Percentiles rank a stretch among this genome's conserved stretches.
phyloP scores from a whole-genome alignment of 2,113 vertebrate species.

The Trochalopteron elliotii region DNA sequence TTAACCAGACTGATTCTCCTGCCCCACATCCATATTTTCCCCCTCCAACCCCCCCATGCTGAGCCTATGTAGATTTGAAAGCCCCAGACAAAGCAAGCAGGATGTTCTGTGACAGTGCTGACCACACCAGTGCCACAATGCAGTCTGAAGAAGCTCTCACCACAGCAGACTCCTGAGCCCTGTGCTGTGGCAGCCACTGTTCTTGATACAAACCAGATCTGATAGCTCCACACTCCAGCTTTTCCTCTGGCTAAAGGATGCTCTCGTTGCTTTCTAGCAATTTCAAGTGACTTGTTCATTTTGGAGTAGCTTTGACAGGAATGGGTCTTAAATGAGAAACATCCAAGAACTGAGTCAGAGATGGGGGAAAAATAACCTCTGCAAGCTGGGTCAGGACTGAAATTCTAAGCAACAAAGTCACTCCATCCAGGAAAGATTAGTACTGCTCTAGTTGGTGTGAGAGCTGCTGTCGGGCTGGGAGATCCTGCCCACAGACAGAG shows the following conservation, averaged over 20 bases:
- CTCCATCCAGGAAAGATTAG: neutral
- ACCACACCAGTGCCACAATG: neutral
- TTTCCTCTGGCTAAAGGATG: neutral
- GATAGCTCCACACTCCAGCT: neutral
- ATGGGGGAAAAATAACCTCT: neutral
- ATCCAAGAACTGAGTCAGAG: neutral
- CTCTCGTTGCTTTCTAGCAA: neutral
- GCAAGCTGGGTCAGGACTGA: neutral
- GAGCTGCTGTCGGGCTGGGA: neutral
- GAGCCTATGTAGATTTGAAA: neutral
- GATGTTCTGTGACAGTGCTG: neutral
- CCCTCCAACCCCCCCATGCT: fast-evolving
- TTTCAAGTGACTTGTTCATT: neutral
- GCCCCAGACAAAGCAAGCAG: neutral
- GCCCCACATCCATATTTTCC: fast-evolving
- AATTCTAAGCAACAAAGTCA: neutral
- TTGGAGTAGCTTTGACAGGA: neutral
- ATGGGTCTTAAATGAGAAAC: neutral
- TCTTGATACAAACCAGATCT: constrained; percentile 2
- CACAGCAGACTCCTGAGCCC: neutral
- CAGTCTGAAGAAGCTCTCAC: neutral
- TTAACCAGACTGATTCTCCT: neutral
- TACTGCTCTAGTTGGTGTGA: neutral
- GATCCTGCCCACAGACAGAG: neutral
- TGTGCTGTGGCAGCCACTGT: neutral